phyloP scores from a whole-genome alignment of 2,888 invertebrate species.

The Lepas anatifera region DNA sequence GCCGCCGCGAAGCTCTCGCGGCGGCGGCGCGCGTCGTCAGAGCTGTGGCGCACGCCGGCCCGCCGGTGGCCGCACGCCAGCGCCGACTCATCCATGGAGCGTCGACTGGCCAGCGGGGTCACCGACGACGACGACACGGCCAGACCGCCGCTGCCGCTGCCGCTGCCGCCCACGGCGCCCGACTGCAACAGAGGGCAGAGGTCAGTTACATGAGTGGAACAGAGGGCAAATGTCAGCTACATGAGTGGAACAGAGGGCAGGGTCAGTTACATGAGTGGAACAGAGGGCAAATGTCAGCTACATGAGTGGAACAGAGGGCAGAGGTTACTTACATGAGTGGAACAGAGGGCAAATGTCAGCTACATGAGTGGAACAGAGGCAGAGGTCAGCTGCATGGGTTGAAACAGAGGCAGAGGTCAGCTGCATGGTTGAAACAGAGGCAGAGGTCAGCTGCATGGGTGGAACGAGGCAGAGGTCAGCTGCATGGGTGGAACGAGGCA shows the following conservation, averaged over 20 bases:
- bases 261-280: too few relatives aligned
- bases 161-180: constrained; percentile 16
- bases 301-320: too few relatives aligned
- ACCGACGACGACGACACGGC: constrained; percentile 18
- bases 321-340: too few relatives aligned
- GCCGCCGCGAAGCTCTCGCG: constrained; percentile 20
- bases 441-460: too few relatives aligned
- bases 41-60: constrained; percentile 11
- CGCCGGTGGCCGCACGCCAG: constrained; percentile 19
- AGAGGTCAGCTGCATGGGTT: too few relatives aligned
- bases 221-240: not conserved
- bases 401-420: too few relatives aligned
- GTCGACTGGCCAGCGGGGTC: constrained; percentile 7
- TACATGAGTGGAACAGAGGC: not conserved
- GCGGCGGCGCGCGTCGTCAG: constrained; percentile 22
- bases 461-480: not conserved
- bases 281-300: too few relatives aligned
- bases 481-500: too few relatives aligned
- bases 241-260: too few relatives aligned
- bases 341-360: not conserved
- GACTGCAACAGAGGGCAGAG: not conserved
- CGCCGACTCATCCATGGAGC: constrained; percentile 21
- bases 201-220: not conserved
- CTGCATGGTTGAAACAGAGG: too few relatives aligned
- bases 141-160: constrained; percentile 19